Evolutionary conservation across 2,797 vertebrate genomes (phyloP).

Genomic region (Lates japonicus): DNA sequence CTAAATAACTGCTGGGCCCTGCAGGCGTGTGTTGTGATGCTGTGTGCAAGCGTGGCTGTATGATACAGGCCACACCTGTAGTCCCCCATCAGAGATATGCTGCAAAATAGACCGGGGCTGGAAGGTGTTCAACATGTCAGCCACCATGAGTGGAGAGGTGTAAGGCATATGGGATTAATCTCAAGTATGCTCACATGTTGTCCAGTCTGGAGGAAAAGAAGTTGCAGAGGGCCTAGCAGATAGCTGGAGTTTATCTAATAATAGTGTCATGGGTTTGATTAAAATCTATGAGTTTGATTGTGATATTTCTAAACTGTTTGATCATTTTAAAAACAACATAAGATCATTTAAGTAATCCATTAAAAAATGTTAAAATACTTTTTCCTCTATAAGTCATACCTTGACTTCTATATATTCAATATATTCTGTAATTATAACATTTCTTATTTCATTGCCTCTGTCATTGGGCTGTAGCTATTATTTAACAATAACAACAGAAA

Average conservation of each 20-base stretch:
- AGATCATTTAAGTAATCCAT: no score
- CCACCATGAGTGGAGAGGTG: constrained; percentile 33
- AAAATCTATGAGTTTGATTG: no score
- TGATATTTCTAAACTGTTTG: no score
- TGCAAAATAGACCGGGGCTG: constrained; percentile 71
- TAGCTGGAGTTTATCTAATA: background rate
- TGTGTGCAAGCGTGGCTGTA: constrained; percentile 42
- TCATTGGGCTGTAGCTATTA: background rate
- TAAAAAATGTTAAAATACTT: no score
- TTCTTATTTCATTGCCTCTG: background rate
- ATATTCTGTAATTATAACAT: background rate
- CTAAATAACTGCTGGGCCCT: constrained; percentile 66
- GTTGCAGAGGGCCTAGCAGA: background rate
- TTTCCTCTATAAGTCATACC: no score
- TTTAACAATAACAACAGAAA: background rate
- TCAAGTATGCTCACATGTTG: constrained; percentile 30
- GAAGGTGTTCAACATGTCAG: constrained; percentile 61
- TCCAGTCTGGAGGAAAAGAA: constrained; percentile 31
- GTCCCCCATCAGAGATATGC: constrained; percentile 60
- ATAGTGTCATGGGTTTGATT: background rate
- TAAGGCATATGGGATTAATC: constrained; percentile 41
- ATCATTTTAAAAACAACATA: no score
- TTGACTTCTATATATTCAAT: background rate
- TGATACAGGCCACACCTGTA: constrained; percentile 76
- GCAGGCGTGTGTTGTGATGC: constrained; percentile 51